phyloP scores from a whole-genome alignment of 2,888 invertebrate species.

The Agonopterix alstromeriana region DNA sequence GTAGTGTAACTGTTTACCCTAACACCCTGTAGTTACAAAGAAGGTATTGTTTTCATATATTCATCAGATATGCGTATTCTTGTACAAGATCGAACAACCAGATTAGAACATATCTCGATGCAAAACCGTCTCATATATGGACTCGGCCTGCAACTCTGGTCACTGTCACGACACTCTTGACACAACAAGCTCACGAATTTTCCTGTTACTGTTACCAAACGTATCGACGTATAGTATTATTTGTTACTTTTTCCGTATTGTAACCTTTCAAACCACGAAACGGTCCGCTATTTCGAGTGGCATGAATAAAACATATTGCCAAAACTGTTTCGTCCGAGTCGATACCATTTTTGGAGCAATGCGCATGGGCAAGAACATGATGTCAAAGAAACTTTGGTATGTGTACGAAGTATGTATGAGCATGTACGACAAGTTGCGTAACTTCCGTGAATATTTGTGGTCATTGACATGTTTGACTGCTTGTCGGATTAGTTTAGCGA shows the following conservation, averaged over 20 bases:
- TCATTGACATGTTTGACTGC: slow-evolving; percentile 22
- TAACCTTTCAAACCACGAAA: no score
- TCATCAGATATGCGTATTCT: no score
- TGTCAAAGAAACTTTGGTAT: slow-evolving; percentile 10
- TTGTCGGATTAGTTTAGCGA: slow-evolving; percentile 26
- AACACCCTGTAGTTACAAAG: no score
- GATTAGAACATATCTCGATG: no score
- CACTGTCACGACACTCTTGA: not conserved
- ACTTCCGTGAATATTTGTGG: slow-evolving; percentile 29
- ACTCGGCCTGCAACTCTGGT: not conserved
- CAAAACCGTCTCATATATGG: no score
- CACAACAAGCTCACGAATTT: not conserved
- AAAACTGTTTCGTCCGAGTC: slow-evolving; percentile 35
- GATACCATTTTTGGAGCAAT: slow-evolving; percentile 42
- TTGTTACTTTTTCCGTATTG: no score
- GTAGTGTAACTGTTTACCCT: no score
- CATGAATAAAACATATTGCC: slow-evolving; percentile 43
- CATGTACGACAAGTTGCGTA: slow-evolving; percentile 14
- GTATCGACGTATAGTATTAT: not conserved
- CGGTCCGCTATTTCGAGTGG: slow-evolving; percentile 1
- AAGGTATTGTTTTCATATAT: no score
- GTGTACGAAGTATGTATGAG: not conserved
- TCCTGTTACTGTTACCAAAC: not conserved
- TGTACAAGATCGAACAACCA: no score
- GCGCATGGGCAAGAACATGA: slow-evolving; percentile 26